Conservation (phyloP, 30 jellyfish, hydroid and myxozoan species). For the Chironex yamaguchii region DNA sequence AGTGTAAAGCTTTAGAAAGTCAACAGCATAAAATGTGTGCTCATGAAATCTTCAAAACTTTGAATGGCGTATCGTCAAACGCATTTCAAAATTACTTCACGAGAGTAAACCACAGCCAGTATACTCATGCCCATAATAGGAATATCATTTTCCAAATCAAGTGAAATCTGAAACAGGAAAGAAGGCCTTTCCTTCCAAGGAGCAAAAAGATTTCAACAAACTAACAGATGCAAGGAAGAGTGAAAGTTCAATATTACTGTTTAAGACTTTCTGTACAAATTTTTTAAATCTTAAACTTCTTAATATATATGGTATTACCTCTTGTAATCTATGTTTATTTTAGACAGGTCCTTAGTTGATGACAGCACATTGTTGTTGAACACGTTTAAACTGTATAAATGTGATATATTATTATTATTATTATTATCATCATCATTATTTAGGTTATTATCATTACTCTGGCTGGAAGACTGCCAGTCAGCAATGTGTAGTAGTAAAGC, state of each 20-base stretch:
- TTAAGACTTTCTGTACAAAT: not conserved
- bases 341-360: slow-evolving; percentile 26
- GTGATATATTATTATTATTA: no score
- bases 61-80: not conserved
- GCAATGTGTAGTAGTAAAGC: no score
- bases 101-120: slow-evolving; percentile 46
- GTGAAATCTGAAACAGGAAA: slow-evolving; percentile 15
- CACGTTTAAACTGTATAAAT: slow-evolving; percentile 11
- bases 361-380: slow-evolving; percentile 10
- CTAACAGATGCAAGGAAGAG: no score
- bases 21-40: slow-evolving; percentile 55
- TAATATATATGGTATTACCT: not conserved
- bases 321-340: not conserved
- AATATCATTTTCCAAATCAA: not conserved
- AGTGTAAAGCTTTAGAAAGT: slow-evolving; percentile 47
- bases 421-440: no score
- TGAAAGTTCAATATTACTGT: not conserved
- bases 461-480: no score
- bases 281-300: not conserved
- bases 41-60: slow-evolving; percentile 38
- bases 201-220: no score
- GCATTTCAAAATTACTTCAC: not conserved
- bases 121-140: slow-evolving; percentile 23
- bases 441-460: no score
- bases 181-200: no score